Percentiles rank a stretch among this genome's conserved stretches.
Conservation (phyloP, 23 tunicate genomes). For the Phallusia fumigata region DNA sequence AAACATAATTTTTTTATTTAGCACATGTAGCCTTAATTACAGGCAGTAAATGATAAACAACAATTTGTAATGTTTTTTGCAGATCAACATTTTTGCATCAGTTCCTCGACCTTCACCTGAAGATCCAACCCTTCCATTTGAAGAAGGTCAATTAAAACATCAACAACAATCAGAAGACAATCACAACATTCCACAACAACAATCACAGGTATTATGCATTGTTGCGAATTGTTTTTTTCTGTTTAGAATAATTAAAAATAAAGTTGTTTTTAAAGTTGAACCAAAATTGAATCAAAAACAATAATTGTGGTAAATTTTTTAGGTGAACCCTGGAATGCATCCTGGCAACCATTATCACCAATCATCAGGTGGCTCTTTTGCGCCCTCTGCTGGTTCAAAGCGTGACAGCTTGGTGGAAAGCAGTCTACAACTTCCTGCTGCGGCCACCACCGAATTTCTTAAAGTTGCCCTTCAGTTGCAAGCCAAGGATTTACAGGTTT, state of each 20-base stretch:
- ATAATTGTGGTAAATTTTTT: no score
- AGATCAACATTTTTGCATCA: slow-evolving; percentile 57
- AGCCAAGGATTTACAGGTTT: slow-evolving; percentile 80
- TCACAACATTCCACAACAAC: slow-evolving; percentile 11
- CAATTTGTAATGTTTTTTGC: no score
- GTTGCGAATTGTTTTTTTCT: no score
- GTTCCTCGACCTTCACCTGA: slow-evolving; percentile 27
- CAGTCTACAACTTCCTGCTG: slow-evolving; percentile 80
- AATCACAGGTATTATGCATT: neutral
- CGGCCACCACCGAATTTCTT: slow-evolving; percentile 70
- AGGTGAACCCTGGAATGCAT: neutral
- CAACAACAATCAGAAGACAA: slow-evolving; percentile 13
- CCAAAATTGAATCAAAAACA: no score
- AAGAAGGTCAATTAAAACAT: slow-evolving; percentile 14
- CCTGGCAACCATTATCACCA: slow-evolving; percentile 11
- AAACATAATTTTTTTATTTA: no score
- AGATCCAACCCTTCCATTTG: slow-evolving; percentile 32
- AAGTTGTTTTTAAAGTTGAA: no score
- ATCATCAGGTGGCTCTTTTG: neutral
- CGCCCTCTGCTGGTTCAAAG: slow-evolving; percentile 1
- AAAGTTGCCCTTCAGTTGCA: slow-evolving; percentile 75
- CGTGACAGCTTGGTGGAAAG: slow-evolving; percentile 62
- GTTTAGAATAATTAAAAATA: no score
- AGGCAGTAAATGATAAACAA: no score
- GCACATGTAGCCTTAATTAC: no score